Percentiles rank a stretch among this genome's conserved stretches.
Evolutionary conservation across 2,797 vertebrate species (phyloP).

Genomic region (Sardinella longiceps): DNA sequence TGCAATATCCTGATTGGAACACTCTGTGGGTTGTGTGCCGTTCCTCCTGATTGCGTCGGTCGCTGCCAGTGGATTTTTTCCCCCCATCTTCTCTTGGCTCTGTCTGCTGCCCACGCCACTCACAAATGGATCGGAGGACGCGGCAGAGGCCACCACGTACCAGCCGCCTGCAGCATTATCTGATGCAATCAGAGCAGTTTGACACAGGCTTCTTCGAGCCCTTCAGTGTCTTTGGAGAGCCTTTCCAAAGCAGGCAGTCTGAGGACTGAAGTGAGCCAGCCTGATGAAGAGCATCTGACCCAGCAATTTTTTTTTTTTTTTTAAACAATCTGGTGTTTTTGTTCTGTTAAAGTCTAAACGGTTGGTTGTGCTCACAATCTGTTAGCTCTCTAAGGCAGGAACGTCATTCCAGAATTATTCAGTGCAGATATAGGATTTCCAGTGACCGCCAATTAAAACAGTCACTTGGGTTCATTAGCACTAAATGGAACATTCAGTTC

Average conservation of each 20-base stretch:
- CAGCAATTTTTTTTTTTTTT: background rate
- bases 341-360: background rate
- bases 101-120: background rate
- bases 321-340: background rate
- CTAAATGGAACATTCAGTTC: background rate
- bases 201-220: background rate
- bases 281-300: background rate
- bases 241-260: background rate
- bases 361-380: background rate
- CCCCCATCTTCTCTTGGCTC: background rate
- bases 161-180: background rate
- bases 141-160: background rate
- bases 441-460: background rate
- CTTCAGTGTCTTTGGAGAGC: background rate
- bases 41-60: background rate
- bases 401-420: background rate
- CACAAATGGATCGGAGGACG: background rate
- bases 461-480: background rate
- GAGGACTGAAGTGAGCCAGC: background rate
- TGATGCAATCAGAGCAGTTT: constrained; percentile 13
- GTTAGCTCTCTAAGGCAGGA: background rate
- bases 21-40: background rate
- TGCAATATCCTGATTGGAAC: constrained; percentile 28
- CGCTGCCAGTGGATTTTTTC: background rate
- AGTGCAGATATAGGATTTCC: no score